Conservation (phyloP, 2,888 invertebrate genomes). For the Sphaeridia pumilis region DNA sequence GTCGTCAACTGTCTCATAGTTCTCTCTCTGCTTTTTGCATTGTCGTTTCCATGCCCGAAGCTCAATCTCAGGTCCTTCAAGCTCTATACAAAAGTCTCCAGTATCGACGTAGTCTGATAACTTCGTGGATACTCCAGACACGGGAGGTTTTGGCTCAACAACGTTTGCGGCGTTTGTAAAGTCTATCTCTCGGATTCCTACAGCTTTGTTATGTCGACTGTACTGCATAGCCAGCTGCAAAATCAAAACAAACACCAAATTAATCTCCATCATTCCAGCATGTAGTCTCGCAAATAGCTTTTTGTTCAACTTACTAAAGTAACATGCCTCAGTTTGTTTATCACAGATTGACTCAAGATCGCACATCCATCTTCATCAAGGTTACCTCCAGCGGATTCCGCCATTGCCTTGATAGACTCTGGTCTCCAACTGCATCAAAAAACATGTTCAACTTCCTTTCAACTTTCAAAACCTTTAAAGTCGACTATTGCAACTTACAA, state of each 20-base stretch:
- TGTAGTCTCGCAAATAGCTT: not conserved
- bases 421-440: conserved; percentile 14
- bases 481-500: conserved; percentile 5
- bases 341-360: conserved; percentile 17
- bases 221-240: conserved; percentile 25
- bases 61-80: conserved; percentile 25
- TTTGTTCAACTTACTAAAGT: conserved; percentile 9
- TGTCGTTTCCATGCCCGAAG: conserved; percentile 3
- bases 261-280: not conserved
- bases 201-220: conserved; percentile 23
- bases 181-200: conserved; percentile 18
- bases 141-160: conserved; percentile 11
- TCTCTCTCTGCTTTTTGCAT: too few species aligned
- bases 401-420: conserved; percentile 22
- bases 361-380: conserved; percentile 20
- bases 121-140: conserved; percentile 2
- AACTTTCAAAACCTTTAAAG: not conserved
- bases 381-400: conserved; percentile 23
- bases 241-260: not conserved
- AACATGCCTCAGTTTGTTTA: conserved; percentile 20
- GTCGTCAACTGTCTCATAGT: not conserved
- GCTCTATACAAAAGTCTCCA: conserved; percentile 16
- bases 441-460: not conserved
- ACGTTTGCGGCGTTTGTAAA: conserved; percentile 25
- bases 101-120: conserved; percentile 8